phyloP scores from a whole-genome alignment of 2,797 vertebrate species.

The Sciurus carolinensis region DNA sequence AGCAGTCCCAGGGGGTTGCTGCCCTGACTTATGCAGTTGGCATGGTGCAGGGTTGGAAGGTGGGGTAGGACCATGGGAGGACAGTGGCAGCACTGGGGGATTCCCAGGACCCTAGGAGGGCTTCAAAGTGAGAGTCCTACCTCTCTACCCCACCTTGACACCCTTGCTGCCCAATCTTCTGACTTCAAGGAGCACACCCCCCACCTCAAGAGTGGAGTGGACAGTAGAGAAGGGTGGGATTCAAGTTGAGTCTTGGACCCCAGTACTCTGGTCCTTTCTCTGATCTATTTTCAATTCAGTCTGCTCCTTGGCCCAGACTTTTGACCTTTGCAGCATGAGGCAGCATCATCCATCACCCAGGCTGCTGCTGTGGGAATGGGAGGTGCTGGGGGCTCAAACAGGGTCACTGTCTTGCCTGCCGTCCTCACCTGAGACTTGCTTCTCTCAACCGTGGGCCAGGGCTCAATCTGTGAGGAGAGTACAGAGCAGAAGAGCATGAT shows the following conservation, averaged over 20 bases:
- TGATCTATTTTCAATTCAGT: conserved; percentile 76
- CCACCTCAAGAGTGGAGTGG: not conserved
- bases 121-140: not conserved
- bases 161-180: not conserved
- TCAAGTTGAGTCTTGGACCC: not conserved
- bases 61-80: not conserved
- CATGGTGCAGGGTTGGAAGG: too few species aligned
- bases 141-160: not conserved
- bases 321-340: conserved; percentile 79
- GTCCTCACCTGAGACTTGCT: not conserved
- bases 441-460: rapidly evolving
- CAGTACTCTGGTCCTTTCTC: not conserved
- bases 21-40: too few species aligned
- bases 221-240: not conserved
- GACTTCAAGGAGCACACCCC: not conserved
- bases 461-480: not conserved
- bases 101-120: not conserved
- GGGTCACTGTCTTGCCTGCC: not conserved
- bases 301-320: conserved; percentile 82
- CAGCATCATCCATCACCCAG: conserved; percentile 81
- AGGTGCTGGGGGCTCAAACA: not conserved
- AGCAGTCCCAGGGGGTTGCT: not conserved
- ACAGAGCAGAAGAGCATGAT: not conserved
- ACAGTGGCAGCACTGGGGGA: not conserved
- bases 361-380: conserved; percentile 11